Percentiles rank a stretch among this genome's conserved stretches.
Evolutionary conservation across 2,113 vertebrate genomes (phyloP).

Genomic region (Chloropsis cyanopogon): DNA sequence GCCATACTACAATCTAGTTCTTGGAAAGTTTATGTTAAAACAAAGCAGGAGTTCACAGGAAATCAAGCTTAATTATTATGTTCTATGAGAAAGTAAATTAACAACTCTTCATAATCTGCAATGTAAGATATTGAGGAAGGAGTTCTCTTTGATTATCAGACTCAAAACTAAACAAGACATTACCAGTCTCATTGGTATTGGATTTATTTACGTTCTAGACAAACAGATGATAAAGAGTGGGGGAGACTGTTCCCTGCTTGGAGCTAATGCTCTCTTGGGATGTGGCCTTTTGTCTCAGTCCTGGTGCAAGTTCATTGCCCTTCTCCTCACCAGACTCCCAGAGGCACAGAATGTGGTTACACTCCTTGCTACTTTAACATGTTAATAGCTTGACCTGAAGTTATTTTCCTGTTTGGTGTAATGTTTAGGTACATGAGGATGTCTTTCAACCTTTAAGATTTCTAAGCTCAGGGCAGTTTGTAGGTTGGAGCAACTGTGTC

Average conservation of each 20-base stretch:
- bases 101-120: not conserved
- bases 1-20: not conserved
- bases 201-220: not conserved
- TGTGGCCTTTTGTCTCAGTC: not conserved
- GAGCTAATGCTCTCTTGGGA: not conserved
- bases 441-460: not conserved
- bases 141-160: not conserved
- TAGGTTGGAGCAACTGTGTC: not conserved
- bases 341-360: not conserved
- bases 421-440: not conserved
- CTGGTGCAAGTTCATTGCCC: not conserved
- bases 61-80: not conserved
- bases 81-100: not conserved
- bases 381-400: not conserved
- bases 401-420: not conserved
- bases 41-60: not conserved
- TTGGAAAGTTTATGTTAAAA: not conserved
- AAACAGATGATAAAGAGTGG: slow-evolving; percentile 6
- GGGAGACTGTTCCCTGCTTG: not conserved
- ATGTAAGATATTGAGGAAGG: not conserved
- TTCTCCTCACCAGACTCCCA: not conserved
- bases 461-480: not conserved
- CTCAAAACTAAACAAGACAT: slow-evolving; percentile 13
- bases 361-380: not conserved
- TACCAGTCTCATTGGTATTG: not conserved